A percentile compares a stretch with the other conserved stretches of the same genome.
phyloP scores from a whole-genome alignment of 2,113 vertebrate genomes.

The Oreochromis spilurus region DNA sequence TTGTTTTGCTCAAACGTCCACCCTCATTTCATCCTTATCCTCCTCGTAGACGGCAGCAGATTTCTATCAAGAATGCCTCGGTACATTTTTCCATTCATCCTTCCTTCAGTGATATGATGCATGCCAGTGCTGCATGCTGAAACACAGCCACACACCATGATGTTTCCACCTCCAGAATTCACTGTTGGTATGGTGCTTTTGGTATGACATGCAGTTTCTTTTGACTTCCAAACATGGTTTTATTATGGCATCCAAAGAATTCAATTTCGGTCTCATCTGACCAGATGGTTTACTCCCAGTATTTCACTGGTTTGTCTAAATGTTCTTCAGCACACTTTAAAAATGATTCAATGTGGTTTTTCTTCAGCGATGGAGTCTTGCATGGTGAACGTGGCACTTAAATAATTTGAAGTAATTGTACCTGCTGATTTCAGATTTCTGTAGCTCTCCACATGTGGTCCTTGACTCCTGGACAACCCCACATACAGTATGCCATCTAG shows the following conservation, averaged over 20 bases:
- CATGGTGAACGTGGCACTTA: background rate
- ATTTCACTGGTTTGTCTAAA: background rate
- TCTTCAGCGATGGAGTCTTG: background rate
- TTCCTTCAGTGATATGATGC: background rate
- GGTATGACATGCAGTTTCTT: background rate
- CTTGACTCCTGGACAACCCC: background rate
- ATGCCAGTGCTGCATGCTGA: background rate
- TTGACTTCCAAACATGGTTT: background rate
- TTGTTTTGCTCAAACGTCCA: rapidly evolving
- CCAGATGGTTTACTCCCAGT: background rate
- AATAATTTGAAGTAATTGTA: background rate
- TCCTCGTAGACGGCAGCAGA: background rate
- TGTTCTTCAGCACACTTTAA: background rate
- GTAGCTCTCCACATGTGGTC: background rate
- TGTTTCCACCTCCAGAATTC: rapidly evolving
- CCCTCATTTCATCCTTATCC: background rate
- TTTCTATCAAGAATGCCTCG: background rate
- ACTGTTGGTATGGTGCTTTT: background rate
- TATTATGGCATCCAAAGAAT: background rate
- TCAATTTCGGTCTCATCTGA: background rate
- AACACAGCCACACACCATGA: background rate
- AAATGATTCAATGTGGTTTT: background rate
- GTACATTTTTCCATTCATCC: background rate
- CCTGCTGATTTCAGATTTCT: background rate
- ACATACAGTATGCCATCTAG: background rate